These are phyloP conservation scores for Celastrina argiolus DNA, from an alignment of 2,888 invertebrate genomes.

Conservation along the genomic window DNA sequence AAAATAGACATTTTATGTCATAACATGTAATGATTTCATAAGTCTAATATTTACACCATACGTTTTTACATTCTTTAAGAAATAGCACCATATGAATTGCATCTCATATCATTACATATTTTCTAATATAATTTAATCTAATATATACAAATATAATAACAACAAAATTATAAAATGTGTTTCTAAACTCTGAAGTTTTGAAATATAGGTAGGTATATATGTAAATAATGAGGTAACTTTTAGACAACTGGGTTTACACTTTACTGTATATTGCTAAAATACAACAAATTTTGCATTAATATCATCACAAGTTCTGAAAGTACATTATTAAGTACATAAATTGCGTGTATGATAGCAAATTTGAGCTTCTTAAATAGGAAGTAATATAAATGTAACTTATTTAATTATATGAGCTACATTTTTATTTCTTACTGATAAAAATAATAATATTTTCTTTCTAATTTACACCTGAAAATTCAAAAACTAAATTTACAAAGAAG, in stretches of 20 bases:
- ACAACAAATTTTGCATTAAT: background rate
- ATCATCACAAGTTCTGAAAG: no score
- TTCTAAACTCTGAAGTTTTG: background rate
- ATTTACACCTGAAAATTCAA: background rate
- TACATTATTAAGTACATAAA: background rate
- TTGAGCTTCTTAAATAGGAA: no score
- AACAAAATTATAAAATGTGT: background rate
- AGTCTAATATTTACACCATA: conserved; percentile 26
- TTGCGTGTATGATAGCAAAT: background rate
- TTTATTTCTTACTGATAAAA: no score
- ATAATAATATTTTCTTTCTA: background rate
- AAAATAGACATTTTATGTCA: background rate
- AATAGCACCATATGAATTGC: conserved; percentile 61
- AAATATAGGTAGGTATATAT: background rate
- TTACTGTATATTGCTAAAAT: background rate
- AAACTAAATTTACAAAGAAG: background rate
- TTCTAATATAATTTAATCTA: background rate
- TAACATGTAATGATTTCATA: conserved; percentile 15
- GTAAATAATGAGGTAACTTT: background rate
- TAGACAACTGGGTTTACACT: background rate
- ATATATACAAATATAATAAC: background rate
- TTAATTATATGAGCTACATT: no score
- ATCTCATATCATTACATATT: conserved; percentile 33
- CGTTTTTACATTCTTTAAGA: conserved; percentile 31
- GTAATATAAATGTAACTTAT: no score